Evolutionary conservation across 2,888 invertebrate species (phyloP), one percentile per base, ranked within the genome.

Genomic region (Lottia gigantea): DNA sequence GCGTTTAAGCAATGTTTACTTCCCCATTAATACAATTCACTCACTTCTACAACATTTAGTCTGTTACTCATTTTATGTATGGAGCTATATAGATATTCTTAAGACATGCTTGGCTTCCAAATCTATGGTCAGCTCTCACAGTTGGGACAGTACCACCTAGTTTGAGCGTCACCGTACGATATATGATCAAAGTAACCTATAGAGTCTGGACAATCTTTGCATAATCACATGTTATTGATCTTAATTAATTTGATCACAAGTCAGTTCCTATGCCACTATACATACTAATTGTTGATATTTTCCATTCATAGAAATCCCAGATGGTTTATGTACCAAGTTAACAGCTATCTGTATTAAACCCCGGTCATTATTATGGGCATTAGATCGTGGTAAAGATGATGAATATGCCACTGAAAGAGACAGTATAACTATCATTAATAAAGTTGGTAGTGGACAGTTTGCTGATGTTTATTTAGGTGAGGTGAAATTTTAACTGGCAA

Each of bases 381-480:
- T 80, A 73, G 85, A 85, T 46, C 71, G 85, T 15, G 85, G 83
- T 1, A 82, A 81, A 67, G 74, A 79, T 16, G 85, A 85, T 68
- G 83, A 83, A 23, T 85, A 74, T 61, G 72, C 76, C 16, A 79
- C 82, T 8, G 72, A 78, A 6, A 69, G 79, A 63, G 80, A 80
- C 63, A 74, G 80, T 1, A 72, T 85, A 19, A 74, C 77, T 61
- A 72, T 83, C 2, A 77, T 82, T 46, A 82, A 93, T 78, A 96
- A 96, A 87, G 90, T 98, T 71, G 99, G 98, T 0, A 95, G 95
- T 82, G 98, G 98, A n/a, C 97, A 98, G 90, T 98, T 98, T 88
- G 98, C 98, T 2, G 97, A 98, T 89, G 98, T 98, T 8, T 97
- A 94, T 91, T 95, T 82, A 87, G 91, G 91, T 77, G 95, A 95